These are phyloP conservation scores for Podarcis cretensis DNA, from an alignment of 2,113 vertebrate genomes.

Conservation along the genomic window DNA sequence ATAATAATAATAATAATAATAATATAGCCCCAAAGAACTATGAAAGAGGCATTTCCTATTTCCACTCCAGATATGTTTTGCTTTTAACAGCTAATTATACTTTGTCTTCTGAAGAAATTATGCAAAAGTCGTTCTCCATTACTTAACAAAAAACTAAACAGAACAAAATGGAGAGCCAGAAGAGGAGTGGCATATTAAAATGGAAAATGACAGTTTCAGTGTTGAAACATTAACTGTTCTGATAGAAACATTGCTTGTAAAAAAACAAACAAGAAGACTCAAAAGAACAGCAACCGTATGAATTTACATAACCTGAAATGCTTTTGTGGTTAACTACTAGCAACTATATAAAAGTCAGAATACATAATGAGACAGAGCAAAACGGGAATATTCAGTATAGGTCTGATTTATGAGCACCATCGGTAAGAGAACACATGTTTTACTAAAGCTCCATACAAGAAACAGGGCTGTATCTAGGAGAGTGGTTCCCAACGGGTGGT, in stretches of 20 bases:
- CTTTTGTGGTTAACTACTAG: background rate
- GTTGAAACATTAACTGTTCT: background rate
- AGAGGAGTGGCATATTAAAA: background rate
- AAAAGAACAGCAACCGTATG: background rate
- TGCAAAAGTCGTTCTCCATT: background rate
- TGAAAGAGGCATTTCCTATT: background rate
- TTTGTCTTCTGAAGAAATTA: background rate
- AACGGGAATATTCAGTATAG: background rate
- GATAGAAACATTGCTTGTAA: background rate
- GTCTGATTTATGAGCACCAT: background rate
- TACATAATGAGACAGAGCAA: background rate
- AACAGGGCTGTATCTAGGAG: too few species aligned
- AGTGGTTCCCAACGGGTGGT: too few species aligned
- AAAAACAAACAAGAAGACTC: background rate
- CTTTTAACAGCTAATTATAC: background rate
- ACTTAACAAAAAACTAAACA: background rate
- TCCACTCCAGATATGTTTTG: background rate
- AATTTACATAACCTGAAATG: background rate
- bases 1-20: too few species aligned
- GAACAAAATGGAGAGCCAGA: background rate
- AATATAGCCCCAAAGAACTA: background rate
- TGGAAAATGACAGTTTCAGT: background rate
- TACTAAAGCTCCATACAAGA: background rate
- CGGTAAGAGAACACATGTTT: background rate
- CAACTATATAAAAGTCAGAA: background rate